Evolutionary conservation across 1,140 invertebrate genomes (phyloP), one percentile per base, ranked within the genome.

Genomic region (Drosophila neocordata): DNA sequence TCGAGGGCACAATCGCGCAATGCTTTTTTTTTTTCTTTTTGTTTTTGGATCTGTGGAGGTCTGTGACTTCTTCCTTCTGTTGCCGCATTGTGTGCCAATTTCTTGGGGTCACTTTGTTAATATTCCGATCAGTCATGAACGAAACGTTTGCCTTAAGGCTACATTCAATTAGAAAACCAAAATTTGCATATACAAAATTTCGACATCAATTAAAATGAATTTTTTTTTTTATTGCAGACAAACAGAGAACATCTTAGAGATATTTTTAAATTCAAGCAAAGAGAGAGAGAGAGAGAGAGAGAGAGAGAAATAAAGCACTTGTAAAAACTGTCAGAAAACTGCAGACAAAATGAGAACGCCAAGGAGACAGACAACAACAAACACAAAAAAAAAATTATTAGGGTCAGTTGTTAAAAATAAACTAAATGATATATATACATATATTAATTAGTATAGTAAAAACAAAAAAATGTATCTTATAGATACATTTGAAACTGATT

Each of bases 321-420:
- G 27, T 31, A 31, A 6, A 31, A 38, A 38, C 37, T 38, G 37
- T 38, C 12, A n/a, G 37, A n/a, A 38, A 44, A 31, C 58, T 22
- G 41, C 24, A 59, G 55, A 37, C 73, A 13, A 18, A 72, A 31
- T 31, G 27, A 31, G 27, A 31, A 31, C 27, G 7, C 27, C 5
- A 31, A 31, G 6, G 27, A 31, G 4, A 31, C 27, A 31, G 27
- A 31, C 27, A 31, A 31, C 27, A 31, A 7, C 20, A 31, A 31
- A 3, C 4, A 31, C 4, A 31, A 51, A 37, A 58, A 63, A 57
- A 7, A 69, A 51, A 44, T 59, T 76, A 76, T 76, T 76, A 58
- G 73, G 73, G 73, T 69, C 73, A 76, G 38, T 35, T 52, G 53
- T 76, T 76, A 76, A 44, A 76, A 76, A 76, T 76, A 76, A 15